phyloP scores from a whole-genome alignment of 2,797 vertebrate species.

The Sebastiscus albofasciatus region DNA sequence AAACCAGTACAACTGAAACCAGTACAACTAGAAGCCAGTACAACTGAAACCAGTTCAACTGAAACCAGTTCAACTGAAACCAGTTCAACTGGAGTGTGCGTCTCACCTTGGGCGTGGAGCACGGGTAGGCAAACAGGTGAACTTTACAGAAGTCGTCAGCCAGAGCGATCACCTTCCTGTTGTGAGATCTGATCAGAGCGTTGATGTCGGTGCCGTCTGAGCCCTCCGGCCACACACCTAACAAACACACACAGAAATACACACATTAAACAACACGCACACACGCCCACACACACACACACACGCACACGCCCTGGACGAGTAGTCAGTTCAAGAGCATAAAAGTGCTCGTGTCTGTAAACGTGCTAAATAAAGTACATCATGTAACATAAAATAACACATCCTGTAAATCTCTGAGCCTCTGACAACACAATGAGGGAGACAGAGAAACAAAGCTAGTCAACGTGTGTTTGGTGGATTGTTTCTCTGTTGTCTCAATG shows the following conservation, averaged over 20 bases:
- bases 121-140: conserved; percentile 96
- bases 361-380: too few relatives aligned
- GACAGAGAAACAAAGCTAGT: too few relatives aligned
- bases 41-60: not conserved
- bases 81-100: not conserved
- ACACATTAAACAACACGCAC: not conserved
- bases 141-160: conserved; percentile 99
- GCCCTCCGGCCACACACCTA: conserved; percentile 98
- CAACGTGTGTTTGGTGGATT: too few relatives aligned
- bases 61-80: not conserved
- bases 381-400: too few relatives aligned
- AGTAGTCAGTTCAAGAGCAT: too few relatives aligned
- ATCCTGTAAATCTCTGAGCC: too few relatives aligned
- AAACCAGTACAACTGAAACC: too few relatives aligned
- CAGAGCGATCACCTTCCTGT: conserved; percentile 93
- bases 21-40: not conserved
- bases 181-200: conserved; percentile 92
- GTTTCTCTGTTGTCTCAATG: too few relatives aligned
- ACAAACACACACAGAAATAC: not conserved
- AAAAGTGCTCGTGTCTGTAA: too few relatives aligned
- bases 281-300: too few relatives aligned
- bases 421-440: too few relatives aligned
- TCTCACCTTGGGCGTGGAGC: conserved; percentile 92
- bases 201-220: conserved; percentile 99
- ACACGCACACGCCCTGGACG: too few relatives aligned